These are phyloP conservation scores for Notarius quadriscutis DNA, from an alignment of 2,113 vertebrate genomes.

Conservation along the genomic window DNA sequence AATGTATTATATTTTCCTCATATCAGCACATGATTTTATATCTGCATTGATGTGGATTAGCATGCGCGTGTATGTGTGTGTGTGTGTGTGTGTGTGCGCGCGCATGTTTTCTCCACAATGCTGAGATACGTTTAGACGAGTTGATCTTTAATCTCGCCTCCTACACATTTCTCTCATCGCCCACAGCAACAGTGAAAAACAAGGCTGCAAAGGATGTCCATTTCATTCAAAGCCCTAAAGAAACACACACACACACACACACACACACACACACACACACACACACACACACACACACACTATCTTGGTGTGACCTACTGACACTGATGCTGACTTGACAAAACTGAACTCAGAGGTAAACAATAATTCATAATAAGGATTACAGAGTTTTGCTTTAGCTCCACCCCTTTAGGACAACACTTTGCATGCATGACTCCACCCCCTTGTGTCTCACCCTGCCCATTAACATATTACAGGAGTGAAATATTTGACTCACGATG, in stretches of 20 bases:
- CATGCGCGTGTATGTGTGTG: not conserved
- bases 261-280: slow-evolving; percentile 14
- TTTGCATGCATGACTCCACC: not conserved
- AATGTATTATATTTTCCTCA: slow-evolving; percentile 1
- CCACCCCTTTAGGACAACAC: not conserved
- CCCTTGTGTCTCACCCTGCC: not conserved
- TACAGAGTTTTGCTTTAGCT: not conserved
- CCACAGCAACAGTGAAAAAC: not conserved
- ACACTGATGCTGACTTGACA: not conserved
- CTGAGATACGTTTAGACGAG: not conserved
- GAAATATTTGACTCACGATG: not conserved
- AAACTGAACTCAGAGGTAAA: not conserved
- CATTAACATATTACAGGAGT: not conserved
- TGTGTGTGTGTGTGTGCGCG: not conserved
- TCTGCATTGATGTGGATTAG: not conserved
- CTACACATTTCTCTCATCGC: slow-evolving; percentile 5
- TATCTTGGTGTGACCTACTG: not conserved
- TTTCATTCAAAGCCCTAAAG: slow-evolving; percentile 14
- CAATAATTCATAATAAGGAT: not conserved
- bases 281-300: slow-evolving; percentile 11
- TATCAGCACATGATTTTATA: not conserved
- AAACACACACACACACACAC: slow-evolving; percentile 17
- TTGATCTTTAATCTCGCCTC: slow-evolving; percentile 36
- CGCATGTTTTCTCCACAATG: not conserved
- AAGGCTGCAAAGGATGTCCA: slow-evolving; percentile 10